Conservation (phyloP, 53 echinoderm and acorn worm genomes). For the Astropecten irregularis region DNA sequence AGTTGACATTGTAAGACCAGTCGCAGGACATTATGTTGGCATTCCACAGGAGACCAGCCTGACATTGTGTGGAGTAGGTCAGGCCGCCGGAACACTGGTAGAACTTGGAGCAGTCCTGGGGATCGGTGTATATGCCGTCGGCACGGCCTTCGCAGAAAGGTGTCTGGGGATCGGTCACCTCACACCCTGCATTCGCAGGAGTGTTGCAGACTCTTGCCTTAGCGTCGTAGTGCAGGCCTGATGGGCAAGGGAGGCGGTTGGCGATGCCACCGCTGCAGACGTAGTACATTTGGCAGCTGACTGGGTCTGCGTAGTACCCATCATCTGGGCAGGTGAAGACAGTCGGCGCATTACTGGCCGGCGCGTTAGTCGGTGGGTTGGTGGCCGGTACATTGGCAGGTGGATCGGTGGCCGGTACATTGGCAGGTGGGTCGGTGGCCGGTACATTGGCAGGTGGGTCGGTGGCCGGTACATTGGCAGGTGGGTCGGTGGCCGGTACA, state of each 20-base stretch:
- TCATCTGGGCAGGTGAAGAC: constrained; percentile 1
- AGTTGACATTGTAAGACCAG: constrained; percentile 24
- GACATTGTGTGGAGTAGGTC: background rate
- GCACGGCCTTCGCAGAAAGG: constrained; percentile 29
- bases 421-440: background rate
- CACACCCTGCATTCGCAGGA: background rate
- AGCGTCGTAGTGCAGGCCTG: constrained; percentile 11
- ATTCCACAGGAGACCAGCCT: constrained; percentile 10
- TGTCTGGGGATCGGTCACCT: background rate
- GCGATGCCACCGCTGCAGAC: constrained; percentile 10
- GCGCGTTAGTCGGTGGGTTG: too few species aligned
- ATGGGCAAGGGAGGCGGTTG: constrained; percentile 2
- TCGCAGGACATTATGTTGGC: background rate
- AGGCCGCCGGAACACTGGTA: constrained; percentile 4
- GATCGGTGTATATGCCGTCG: constrained; percentile 30
- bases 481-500: background rate
- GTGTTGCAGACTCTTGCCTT: constrained; percentile 8
- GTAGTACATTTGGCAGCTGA: constrained; percentile 26
- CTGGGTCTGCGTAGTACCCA: constrained; percentile 33
- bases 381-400: background rate
- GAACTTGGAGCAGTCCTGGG: constrained; percentile 32
- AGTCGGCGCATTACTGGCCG: background rate
- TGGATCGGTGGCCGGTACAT: background rate
- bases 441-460: too few species aligned
- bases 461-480: background rate